Evolutionary conservation across 2,888 invertebrate species (phyloP).

Genomic region (Pyrocoelia pectoralis): DNA sequence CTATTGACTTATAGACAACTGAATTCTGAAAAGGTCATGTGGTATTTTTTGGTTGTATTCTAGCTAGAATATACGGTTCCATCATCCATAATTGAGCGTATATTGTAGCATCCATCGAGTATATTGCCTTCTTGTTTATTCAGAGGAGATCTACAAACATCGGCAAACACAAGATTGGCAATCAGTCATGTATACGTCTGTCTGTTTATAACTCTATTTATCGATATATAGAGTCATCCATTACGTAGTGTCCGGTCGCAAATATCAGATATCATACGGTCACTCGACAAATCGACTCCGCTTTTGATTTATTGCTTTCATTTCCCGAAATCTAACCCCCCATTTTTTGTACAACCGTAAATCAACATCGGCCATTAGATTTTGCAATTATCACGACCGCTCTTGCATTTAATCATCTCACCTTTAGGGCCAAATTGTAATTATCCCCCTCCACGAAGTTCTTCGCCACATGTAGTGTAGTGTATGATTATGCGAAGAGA

Average conservation of each 20-base stretch:
- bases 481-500: conserved; percentile 48
- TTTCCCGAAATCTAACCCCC: conserved; percentile 49
- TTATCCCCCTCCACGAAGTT: background rate
- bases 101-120: background rate
- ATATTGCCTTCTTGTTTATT: conserved; percentile 6
- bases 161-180: conserved; percentile 27
- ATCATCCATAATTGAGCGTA: background rate
- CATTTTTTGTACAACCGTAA: conserved; percentile 24
- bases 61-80: no score
- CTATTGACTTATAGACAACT: no score
- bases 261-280: conserved; percentile 60
- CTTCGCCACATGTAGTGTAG: conserved; percentile 38
- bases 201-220: conserved; percentile 50
- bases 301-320: conserved; percentile 61
- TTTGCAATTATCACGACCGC: conserved; percentile 53
- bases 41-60: no score
- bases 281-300: conserved; percentile 59
- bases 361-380: conserved; percentile 24
- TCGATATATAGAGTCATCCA: conserved; percentile 56
- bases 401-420: conserved; percentile 56
- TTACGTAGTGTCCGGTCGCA: conserved; percentile 57
- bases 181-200: conserved; percentile 41
- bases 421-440: conserved; percentile 45
- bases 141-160: conserved; percentile 8
- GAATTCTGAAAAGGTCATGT: no score